A percentile compares a stretch with the other conserved stretches of the same genome.
Evolutionary conservation across 2,113 vertebrate species (phyloP).

Genomic region (Pygoscelis antarcticus): DNA sequence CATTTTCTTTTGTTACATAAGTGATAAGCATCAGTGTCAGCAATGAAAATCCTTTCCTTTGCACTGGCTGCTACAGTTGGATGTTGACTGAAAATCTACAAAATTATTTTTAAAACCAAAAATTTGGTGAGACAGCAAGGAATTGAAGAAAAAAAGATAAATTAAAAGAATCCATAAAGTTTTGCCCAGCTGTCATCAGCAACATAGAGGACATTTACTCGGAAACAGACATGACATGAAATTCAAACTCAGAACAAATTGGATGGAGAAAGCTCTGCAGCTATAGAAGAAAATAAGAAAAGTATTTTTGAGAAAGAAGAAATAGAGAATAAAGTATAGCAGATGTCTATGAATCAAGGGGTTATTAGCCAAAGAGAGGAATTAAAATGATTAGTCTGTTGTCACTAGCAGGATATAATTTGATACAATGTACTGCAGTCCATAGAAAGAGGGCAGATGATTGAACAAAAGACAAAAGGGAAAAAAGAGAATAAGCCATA

Average conservation of each 20-base stretch:
- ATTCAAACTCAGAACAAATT: background rate
- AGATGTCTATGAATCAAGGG: conserved; percentile 37
- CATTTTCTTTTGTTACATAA: background rate
- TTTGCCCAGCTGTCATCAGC: background rate
- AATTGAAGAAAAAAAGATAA: background rate
- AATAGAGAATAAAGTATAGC: background rate
- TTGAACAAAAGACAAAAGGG: conserved; percentile 33
- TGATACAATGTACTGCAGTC: background rate
- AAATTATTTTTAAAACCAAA: background rate
- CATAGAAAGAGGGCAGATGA: background rate
- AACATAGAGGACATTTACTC: background rate
- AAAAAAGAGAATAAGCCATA: conserved; percentile 4
- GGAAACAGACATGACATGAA: background rate
- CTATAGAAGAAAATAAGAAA: background rate
- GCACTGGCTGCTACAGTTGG: background rate
- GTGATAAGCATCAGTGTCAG: background rate
- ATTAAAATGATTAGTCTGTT: conserved; percentile 52
- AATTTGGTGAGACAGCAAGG: background rate
- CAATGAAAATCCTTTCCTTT: background rate
- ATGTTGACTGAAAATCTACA: background rate
- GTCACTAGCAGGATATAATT: conserved; percentile 7
- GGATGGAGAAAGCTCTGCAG: background rate
- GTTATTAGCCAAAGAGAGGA: conserved; percentile 42
- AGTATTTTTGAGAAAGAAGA: background rate
- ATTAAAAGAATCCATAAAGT: background rate